A percentile compares a stretch with the other conserved stretches of the same genome.
These are phyloP conservation scores for Syritta pipiens DNA, from an alignment of 2,888 invertebrate species.

Conservation along the genomic window DNA sequence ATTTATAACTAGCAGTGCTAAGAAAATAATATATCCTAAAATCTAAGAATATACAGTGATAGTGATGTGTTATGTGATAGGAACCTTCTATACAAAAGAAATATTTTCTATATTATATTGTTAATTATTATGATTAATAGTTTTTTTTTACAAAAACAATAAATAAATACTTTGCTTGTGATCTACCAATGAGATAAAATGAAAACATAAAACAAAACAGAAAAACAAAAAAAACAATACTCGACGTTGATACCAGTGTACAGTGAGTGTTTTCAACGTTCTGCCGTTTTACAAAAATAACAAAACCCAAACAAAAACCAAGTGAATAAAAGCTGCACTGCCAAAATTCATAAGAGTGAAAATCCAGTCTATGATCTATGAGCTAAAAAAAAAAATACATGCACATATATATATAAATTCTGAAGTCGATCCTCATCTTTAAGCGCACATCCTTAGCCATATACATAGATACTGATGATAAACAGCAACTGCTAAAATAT, in stretches of 20 bases:
- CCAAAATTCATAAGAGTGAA: constrained; percentile 60
- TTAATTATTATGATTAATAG: constrained; percentile 61
- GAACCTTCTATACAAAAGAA: constrained; percentile 69
- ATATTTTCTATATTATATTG: constrained; percentile 67
- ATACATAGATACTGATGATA: constrained; percentile 2
- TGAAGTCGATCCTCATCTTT: too few relatives aligned
- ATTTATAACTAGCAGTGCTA: constrained; percentile 49
- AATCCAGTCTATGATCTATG: too few relatives aligned
- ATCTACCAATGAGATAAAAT: constrained; percentile 18
- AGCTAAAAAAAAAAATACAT: too few relatives aligned
- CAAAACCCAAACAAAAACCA: constrained; percentile 8
- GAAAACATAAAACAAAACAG: constrained; percentile 4
- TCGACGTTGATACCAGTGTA: neutral
- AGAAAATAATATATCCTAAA: constrained; percentile 30
- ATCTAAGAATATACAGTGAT: constrained; percentile 68
- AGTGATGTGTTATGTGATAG: constrained; percentile 72
- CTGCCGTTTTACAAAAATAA: constrained; percentile 17
- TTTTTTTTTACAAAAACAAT: constrained; percentile 50
- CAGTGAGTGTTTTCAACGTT: constrained; percentile 18
- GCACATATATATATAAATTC: too few relatives aligned
- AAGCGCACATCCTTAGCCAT: constrained; percentile 7
- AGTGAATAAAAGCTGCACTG: constrained; percentile 53
- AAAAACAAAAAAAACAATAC: neutral
- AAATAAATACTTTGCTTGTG: constrained; percentile 38
- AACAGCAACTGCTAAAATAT: constrained; percentile 33